Percentiles rank a stretch among this genome's conserved stretches.
Evolutionary conservation across 1,140 invertebrate species (phyloP).

Genomic region (Megalopta genalis): DNA sequence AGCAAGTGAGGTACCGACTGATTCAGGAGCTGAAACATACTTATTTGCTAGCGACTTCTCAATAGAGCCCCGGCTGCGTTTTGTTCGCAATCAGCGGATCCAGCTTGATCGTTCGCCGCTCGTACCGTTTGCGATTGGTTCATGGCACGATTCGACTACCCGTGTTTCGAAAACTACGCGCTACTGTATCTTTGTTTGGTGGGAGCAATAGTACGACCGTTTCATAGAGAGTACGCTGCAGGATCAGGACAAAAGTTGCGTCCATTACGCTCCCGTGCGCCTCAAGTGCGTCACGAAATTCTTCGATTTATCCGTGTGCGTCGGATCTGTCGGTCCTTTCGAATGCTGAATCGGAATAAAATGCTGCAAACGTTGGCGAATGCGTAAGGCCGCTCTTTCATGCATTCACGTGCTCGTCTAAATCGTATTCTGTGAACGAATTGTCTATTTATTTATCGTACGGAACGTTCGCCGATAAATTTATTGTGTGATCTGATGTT

Average conservation of each 20-base stretch:
- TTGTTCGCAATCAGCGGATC: slow-evolving; percentile 42
- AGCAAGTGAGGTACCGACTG: too few relatives aligned
- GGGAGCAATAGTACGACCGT: slow-evolving; percentile 31
- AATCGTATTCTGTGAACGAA: too few relatives aligned
- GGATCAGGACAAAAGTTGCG: slow-evolving; percentile 35
- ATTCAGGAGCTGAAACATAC: background rate
- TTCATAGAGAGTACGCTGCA: slow-evolving; percentile 22
- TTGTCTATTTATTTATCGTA: too few relatives aligned
- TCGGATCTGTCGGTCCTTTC: slow-evolving; percentile 12
- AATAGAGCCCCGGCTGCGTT: slow-evolving; percentile 27
- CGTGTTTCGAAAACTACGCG: slow-evolving; percentile 47
- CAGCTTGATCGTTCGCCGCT: slow-evolving; percentile 22
- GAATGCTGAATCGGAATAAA: background rate
- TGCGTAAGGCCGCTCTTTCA: too few relatives aligned
- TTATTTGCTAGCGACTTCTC: slow-evolving; percentile 5
- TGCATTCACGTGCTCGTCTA: too few relatives aligned
- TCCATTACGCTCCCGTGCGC: slow-evolving; percentile 17
- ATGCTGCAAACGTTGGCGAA: background rate
- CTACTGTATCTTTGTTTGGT: slow-evolving; percentile 40
- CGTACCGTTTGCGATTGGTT: slow-evolving; percentile 57
- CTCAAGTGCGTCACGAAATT: background rate
- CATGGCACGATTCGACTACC: slow-evolving; percentile 7
- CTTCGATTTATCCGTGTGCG: slow-evolving; percentile 18
- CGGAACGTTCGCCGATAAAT: too few relatives aligned
- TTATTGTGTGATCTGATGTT: too few relatives aligned